Percentiles rank a stretch among this genome's conserved stretches.
These are phyloP conservation scores for Pseudobourletiella spinata DNA, from an alignment of 1,140 invertebrate genomes.

Conservation along the genomic window DNA sequence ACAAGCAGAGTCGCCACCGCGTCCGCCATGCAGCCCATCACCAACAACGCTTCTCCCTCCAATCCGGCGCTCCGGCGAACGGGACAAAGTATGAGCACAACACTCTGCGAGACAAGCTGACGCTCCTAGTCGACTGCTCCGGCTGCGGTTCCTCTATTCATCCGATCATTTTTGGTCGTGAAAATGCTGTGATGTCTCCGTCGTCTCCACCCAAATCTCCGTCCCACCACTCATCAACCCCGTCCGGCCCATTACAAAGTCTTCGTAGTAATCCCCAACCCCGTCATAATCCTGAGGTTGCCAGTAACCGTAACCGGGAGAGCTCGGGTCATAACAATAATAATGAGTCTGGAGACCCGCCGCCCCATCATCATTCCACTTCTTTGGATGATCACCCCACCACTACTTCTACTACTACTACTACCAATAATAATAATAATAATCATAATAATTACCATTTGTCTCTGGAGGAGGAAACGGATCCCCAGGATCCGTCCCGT, in stretches of 20 bases:
- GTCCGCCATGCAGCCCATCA: slow-evolving; percentile 28
- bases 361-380: neutral
- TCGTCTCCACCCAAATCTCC: neutral
- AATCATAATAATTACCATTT: neutral
- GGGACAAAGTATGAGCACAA: slow-evolving; percentile 37
- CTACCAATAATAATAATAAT: neutral
- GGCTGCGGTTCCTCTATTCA: slow-evolving; percentile 57
- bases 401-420: neutral
- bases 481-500: neutral
- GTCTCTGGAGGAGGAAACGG: neutral
- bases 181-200: slow-evolving; percentile 42
- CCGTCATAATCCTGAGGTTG: too few species aligned
- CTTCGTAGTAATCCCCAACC: too few species aligned
- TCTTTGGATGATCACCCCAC: neutral
- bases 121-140: slow-evolving; percentile 71
- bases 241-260: too few species aligned
- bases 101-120: slow-evolving; percentile 51
- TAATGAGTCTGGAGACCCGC: slow-evolving; percentile 13
- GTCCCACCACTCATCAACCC: neutral
- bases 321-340: neutral
- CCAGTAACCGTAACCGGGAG: too few species aligned
- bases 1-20: slow-evolving; percentile 27
- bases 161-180: slow-evolving; percentile 49
- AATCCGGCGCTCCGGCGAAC: neutral
- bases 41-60: slow-evolving; percentile 12